Conservation (phyloP, 2,113 vertebrate genomes). For the Propithecus coquereli region DNA sequence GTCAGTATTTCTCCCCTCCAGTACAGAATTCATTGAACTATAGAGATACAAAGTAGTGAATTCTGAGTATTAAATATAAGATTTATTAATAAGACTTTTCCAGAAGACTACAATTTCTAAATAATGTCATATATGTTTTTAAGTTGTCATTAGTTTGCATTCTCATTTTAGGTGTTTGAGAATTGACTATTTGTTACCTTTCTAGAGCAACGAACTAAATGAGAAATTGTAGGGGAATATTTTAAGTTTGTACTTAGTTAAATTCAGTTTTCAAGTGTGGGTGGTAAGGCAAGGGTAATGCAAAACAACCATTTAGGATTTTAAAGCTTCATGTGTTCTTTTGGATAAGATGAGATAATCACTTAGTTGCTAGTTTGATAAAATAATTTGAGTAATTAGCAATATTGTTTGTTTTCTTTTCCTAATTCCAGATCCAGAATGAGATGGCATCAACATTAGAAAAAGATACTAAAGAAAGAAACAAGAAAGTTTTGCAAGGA, state of each 20-base stretch:
- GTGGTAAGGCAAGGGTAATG: constrained; percentile 30
- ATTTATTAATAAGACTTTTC: constrained; percentile 33
- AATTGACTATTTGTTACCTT: constrained; percentile 35
- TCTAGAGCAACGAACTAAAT: constrained; percentile 30
- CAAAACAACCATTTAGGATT: constrained; percentile 24
- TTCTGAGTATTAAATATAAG: constrained; percentile 31
- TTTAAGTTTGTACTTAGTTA: constrained; percentile 31
- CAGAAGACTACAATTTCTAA: constrained; percentile 29
- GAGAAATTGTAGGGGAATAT: not conserved
- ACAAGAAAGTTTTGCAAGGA: constrained; percentile 62
- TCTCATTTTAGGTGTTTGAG: constrained; percentile 46
- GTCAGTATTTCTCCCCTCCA: not conserved
- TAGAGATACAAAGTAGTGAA: not conserved
- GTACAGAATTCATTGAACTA: constrained; percentile 39
- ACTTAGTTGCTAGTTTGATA: constrained; percentile 30
- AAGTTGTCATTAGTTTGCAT: constrained; percentile 41
- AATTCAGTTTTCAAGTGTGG: not conserved
- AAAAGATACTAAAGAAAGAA: constrained; percentile 61
- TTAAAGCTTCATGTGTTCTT: constrained; percentile 39
- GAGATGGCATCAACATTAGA: constrained; percentile 70
- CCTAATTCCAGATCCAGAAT: constrained; percentile 79
- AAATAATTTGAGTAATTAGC: constrained; percentile 57
- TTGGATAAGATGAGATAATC: constrained; percentile 29
- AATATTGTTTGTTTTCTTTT: constrained; percentile 69
- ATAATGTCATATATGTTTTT: not conserved